Evolutionary conservation across 2,113 vertebrate species (phyloP).

Genomic region (Morone saxatilis): DNA sequence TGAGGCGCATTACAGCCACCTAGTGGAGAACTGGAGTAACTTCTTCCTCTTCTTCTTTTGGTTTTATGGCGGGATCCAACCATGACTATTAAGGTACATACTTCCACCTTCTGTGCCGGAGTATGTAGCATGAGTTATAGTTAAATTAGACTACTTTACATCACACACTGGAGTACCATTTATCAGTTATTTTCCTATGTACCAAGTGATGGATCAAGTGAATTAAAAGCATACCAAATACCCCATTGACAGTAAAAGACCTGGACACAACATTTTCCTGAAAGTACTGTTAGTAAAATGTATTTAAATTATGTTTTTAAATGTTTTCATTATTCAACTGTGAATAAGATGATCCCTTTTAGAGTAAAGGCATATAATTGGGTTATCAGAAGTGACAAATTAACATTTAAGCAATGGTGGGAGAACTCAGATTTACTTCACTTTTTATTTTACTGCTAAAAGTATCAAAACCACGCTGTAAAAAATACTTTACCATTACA

Average conservation of each 20-base stretch:
- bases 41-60: too few species aligned
- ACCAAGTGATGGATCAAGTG: neutral
- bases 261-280: neutral
- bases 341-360: neutral
- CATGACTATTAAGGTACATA: too few species aligned
- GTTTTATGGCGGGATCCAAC: too few species aligned
- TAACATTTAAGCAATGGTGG: neutral
- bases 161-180: too few species aligned
- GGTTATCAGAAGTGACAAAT: neutral
- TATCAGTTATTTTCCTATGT: too few species aligned
- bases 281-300: neutral
- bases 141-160: too few species aligned
- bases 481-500: neutral
- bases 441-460: too few species aligned
- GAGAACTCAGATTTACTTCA: too few species aligned
- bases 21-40: neutral
- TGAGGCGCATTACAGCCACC: slow-evolving; percentile 40
- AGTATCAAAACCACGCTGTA: neutral
- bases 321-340: neutral
- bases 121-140: too few species aligned
- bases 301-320: neutral
- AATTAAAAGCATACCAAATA: neutral
- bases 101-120: too few species aligned
- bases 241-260: neutral
- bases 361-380: neutral